Evolutionary conservation across 2,797 vertebrate species (phyloP).

Genomic region (Semotilus atromaculatus): DNA sequence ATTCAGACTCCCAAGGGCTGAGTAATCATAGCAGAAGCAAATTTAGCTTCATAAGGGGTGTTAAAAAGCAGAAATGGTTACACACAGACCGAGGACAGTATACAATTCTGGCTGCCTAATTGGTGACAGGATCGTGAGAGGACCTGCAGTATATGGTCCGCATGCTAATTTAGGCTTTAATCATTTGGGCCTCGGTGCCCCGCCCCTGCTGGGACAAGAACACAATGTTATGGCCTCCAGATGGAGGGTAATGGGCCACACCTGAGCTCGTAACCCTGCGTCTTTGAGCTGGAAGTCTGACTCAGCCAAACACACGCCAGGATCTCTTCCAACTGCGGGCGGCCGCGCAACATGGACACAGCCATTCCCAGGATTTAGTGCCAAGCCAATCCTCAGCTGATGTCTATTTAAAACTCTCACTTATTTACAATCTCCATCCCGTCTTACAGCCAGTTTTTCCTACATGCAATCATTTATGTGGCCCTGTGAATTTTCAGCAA

Average conservation of each 20-base stretch:
- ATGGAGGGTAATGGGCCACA: conserved; percentile 75
- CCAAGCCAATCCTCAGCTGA: conserved; percentile 39
- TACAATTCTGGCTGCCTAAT: conserved; percentile 59
- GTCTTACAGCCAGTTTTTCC: conserved; percentile 19
- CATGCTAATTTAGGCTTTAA: conserved; percentile 53
- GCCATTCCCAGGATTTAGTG: conserved; percentile 47
- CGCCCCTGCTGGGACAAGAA: conserved; percentile 60
- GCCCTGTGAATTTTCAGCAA: background rate
- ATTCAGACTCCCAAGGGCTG: conserved; percentile 21
- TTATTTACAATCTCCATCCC: conserved; percentile 38
- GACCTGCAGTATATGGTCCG: conserved; percentile 40
- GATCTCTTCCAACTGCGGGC: conserved; percentile 59
- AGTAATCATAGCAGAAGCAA: conserved; percentile 21
- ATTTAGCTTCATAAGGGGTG: conserved; percentile 24
- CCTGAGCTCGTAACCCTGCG: conserved; percentile 67
- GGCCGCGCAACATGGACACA: conserved; percentile 42
- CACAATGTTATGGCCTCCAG: conserved; percentile 73
- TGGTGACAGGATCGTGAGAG: conserved; percentile 63
- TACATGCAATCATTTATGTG: background rate
- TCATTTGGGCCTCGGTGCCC: conserved; percentile 61
- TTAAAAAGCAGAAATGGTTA: conserved; percentile 35
- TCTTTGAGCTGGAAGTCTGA: conserved; percentile 65
- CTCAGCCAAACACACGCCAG: conserved; percentile 67
- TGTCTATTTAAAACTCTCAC: conserved; percentile 49
- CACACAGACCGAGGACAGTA: conserved; percentile 47